A percentile compares a stretch with the other conserved stretches of the same genome.
These are phyloP conservation scores for Dufourea novaeangliae DNA, from an alignment of 1,140 invertebrate species.

Conservation along the genomic window DNA sequence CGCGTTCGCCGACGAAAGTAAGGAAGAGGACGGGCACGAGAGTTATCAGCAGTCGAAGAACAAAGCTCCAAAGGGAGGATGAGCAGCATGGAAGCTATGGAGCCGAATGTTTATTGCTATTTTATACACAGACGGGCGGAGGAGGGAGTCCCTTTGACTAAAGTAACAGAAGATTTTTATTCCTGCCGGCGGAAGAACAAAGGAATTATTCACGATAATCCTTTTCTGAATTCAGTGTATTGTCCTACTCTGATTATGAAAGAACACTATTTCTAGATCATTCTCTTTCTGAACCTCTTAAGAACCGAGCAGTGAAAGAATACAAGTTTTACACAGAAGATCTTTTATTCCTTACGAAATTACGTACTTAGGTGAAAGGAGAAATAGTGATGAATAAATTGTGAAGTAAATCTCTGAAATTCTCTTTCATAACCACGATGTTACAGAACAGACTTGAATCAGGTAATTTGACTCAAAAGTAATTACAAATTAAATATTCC, in stretches of 20 bases:
- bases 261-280: background rate
- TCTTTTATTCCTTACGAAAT: too few species aligned
- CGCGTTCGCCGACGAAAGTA: background rate
- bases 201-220: background rate
- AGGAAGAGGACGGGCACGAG: background rate
- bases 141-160: background rate
- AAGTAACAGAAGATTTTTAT: background rate
- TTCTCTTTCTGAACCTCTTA: background rate
- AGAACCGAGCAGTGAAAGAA: background rate
- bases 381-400: too few species aligned
- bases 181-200: too few species aligned
- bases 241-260: background rate
- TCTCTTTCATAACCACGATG: too few species aligned
- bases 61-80: slow-evolving; percentile 24
- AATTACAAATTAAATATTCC: too few species aligned
- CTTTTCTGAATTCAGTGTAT: background rate
- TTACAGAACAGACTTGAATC: too few species aligned
- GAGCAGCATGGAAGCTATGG: slow-evolving; percentile 1
- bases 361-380: too few species aligned
- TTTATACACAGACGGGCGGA: slow-evolving; percentile 1
- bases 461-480: too few species aligned
- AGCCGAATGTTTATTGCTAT: slow-evolving; percentile 41
- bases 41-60: slow-evolving; percentile 46
- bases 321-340: too few species aligned
- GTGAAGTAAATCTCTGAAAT: too few species aligned